These are phyloP conservation scores for Aspiorhynchus laticeps DNA, from an alignment of 2,113 vertebrate genomes.

Conservation along the genomic window DNA sequence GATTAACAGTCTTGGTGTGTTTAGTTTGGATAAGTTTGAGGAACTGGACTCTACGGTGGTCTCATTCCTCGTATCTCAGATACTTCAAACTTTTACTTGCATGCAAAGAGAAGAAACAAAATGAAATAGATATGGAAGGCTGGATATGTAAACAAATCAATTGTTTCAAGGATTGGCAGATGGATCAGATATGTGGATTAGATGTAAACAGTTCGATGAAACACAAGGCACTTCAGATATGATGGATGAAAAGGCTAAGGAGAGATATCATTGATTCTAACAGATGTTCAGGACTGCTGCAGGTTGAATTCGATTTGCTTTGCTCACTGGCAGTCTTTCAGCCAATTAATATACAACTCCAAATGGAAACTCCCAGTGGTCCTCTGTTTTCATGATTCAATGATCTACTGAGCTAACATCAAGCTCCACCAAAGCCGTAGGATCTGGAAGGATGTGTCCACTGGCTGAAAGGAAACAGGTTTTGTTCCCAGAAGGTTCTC, in stretches of 20 bases:
- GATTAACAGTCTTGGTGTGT: neutral
- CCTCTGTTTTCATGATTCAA: conserved; percentile 35
- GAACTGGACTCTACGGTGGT: conserved; percentile 29
- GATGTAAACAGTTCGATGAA: conserved; percentile 3
- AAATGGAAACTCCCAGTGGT: conserved; percentile 27
- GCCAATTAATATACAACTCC: conserved; percentile 9
- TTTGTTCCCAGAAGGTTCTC: conserved; percentile 8
- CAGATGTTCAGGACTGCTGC: neutral
- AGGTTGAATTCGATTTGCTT: conserved; percentile 6
- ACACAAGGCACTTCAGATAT: conserved; percentile 14
- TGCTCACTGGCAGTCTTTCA: conserved; percentile 5
- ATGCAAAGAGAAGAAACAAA: neutral
- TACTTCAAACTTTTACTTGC: neutral
- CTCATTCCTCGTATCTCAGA: conserved; percentile 40
- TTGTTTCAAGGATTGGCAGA: neutral
- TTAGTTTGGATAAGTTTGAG: neutral
- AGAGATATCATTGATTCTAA: conserved; percentile 2
- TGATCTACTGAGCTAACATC: neutral
- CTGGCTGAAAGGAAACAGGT: conserved; percentile 18
- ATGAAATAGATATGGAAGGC: neutral
- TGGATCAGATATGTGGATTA: conserved; percentile 2
- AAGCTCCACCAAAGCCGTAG: neutral
- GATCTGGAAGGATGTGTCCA: neutral
- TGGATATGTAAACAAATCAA: neutral
- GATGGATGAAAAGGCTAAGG: neutral